These are phyloP conservation scores for Porites lutea DNA, from an alignment of 64 coral and sea anemone species.

Conservation along the genomic window DNA sequence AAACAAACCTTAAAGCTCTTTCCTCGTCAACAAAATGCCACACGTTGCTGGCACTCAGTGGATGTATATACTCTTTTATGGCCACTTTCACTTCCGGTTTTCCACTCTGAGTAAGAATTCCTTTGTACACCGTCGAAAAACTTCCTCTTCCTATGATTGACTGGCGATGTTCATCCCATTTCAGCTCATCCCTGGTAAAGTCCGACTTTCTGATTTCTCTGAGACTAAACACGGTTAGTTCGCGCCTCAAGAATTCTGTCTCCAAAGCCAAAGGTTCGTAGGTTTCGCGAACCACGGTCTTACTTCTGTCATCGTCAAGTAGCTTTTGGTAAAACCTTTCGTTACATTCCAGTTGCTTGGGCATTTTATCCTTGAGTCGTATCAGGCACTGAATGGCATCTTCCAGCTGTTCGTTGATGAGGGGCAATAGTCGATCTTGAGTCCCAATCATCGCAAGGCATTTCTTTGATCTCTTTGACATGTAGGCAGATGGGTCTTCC, in stretches of 20 bases:
- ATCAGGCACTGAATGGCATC: background rate
- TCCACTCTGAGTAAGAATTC: background rate
- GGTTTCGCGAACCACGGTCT: background rate
- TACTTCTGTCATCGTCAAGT: background rate
- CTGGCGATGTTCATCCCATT: background rate
- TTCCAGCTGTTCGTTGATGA: background rate
- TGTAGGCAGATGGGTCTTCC: background rate
- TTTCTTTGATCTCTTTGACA: background rate
- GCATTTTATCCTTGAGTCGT: background rate
- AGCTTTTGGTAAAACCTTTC: background rate
- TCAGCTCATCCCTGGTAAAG: background rate
- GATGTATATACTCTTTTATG: background rate
- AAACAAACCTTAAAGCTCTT: background rate
- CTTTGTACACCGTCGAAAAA: background rate
- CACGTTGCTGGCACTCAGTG: background rate
- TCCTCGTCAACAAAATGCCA: slow-evolving; percentile 19
- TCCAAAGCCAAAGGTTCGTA: background rate
- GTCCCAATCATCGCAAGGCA: background rate
- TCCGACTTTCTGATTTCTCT: background rate
- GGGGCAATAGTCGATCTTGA: background rate
- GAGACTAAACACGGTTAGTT: background rate
- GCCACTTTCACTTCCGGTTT: background rate
- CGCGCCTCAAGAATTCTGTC: background rate
- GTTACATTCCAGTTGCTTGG: background rate
- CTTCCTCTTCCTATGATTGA: background rate